These are phyloP conservation scores for Bucco capensis DNA, from an alignment of 2,113 vertebrate genomes.

Conservation along the genomic window DNA sequence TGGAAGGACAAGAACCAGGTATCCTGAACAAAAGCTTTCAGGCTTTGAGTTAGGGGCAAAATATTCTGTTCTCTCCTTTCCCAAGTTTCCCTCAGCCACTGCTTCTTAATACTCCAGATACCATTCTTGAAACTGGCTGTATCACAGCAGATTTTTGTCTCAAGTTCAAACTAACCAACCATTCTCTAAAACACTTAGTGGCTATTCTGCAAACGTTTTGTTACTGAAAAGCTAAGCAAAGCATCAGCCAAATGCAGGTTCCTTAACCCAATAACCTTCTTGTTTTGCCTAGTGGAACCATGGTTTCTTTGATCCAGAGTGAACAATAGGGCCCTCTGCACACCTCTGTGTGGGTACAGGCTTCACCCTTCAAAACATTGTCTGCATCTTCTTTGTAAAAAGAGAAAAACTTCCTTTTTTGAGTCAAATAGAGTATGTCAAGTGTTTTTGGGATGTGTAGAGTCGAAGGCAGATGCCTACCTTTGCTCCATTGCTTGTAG, in stretches of 20 bases:
- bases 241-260: neutral
- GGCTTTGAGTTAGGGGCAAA: neutral
- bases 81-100: neutral
- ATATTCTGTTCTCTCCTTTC: neutral
- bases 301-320: neutral
- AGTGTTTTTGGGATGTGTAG: neutral
- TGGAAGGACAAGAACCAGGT: neutral
- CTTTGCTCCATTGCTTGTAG: neutral
- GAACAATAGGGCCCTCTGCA: neutral
- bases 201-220: neutral
- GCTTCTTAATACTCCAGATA: neutral
- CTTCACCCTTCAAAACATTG: accelerated
- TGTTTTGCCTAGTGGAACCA: too few species aligned
- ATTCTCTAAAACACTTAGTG: neutral
- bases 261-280: neutral
- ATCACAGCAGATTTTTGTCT: neutral
- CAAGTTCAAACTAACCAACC: neutral
- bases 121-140: neutral
- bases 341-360: neutral
- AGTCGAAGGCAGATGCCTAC: neutral
- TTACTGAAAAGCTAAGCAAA: neutral
- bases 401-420: neutral
- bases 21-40: neutral
- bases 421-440: neutral
- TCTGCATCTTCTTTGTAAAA: neutral